These are phyloP conservation scores for Eueremaeus valkanovi DNA, from an alignment of 2,888 invertebrate genomes.

Conservation along the genomic window DNA sequence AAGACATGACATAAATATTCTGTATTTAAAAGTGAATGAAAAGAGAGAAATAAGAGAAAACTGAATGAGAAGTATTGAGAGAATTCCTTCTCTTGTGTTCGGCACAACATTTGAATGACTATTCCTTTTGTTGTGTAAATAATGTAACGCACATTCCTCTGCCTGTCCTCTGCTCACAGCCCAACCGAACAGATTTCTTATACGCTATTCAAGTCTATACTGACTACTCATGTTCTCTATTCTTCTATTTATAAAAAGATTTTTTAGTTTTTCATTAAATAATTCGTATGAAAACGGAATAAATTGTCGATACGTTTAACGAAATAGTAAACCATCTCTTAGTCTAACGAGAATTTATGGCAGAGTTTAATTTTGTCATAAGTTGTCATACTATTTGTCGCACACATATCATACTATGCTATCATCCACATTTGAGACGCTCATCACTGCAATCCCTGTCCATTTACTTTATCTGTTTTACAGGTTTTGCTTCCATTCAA, in stretches of 20 bases:
- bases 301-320: too few species aligned
- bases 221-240: too few species aligned
- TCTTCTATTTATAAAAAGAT: neutral
- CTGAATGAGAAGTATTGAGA: neutral
- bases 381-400: too few species aligned
- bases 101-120: conserved; percentile 20
- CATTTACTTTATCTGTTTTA: neutral
- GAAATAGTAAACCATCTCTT: too few species aligned
- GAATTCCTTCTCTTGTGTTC: neutral
- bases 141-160: conserved; percentile 1
- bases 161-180: neutral
- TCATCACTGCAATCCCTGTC: neutral
- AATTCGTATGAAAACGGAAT: neutral
- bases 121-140: conserved; percentile 26
- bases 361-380: too few species aligned
- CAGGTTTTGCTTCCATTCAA: conserved; percentile 7
- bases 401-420: neutral
- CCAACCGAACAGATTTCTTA: neutral
- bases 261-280: neutral
- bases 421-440: neutral
- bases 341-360: too few species aligned
- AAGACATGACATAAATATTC: conserved; percentile 19
- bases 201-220: too few species aligned
- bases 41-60: neutral
- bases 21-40: conserved; percentile 2